A percentile compares a stretch with the other conserved stretches of the same genome.
Conservation (phyloP, 2,113 vertebrate species). For the Silurus glanis region DNA sequence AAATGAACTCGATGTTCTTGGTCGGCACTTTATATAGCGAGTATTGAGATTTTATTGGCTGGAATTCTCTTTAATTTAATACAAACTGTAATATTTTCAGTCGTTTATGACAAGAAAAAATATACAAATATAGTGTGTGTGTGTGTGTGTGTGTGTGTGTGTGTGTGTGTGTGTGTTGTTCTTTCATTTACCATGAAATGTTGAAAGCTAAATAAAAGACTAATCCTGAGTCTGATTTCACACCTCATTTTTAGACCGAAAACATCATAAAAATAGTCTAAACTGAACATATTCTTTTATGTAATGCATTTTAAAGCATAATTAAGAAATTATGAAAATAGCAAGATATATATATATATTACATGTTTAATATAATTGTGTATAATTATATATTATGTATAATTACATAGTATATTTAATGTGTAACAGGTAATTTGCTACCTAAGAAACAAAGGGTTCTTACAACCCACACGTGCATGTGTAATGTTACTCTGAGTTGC, state of each 20-base stretch:
- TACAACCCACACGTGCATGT: slow-evolving; percentile 55
- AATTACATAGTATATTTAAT: slow-evolving; percentile 37
- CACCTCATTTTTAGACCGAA: not conserved
- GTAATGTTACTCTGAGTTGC: slow-evolving; percentile 72
- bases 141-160: not conserved
- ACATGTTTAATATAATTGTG: not conserved
- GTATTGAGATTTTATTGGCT: no score
- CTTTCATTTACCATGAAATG: not conserved
- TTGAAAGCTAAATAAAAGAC: not conserved
- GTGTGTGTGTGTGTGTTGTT: no score
- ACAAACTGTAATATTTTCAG: no score
- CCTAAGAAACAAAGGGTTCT: slow-evolving; percentile 46
- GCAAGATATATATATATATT: not conserved
- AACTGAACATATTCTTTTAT: slow-evolving; percentile 25
- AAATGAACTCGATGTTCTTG: no score
- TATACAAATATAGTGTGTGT: not conserved
- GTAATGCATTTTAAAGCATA: slow-evolving; percentile 14
- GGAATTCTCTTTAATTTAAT: no score
- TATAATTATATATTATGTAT: slow-evolving; percentile 28
- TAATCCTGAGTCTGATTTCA: not conserved
- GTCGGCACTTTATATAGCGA: no score
- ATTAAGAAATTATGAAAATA: not conserved
- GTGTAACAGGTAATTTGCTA: slow-evolving; percentile 48
- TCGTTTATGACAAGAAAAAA: no score
- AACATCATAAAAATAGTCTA: slow-evolving; percentile 18